Conservation (phyloP, 2,113 vertebrate species). For the Suricata suricatta region DNA sequence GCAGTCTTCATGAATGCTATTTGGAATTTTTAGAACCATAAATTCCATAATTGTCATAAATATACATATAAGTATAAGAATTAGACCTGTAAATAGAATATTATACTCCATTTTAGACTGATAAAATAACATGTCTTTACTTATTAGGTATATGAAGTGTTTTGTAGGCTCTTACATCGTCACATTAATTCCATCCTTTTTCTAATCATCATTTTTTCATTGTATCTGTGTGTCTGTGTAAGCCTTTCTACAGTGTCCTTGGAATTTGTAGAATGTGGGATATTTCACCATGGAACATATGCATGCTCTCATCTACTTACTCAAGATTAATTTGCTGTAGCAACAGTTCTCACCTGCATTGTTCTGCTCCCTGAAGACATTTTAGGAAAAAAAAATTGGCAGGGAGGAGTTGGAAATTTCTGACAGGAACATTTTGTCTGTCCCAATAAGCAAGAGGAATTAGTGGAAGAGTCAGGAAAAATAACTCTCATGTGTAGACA, state of each 20-base stretch:
- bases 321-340: neutral
- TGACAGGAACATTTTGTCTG: neutral
- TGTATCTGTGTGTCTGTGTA: neutral
- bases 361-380: neutral
- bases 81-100: neutral
- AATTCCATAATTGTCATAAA: neutral
- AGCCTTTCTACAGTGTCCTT: neutral
- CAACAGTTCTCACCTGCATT: neutral
- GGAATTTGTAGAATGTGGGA: neutral
- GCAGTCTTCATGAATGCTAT: neutral
- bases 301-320: neutral
- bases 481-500: neutral
- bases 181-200: neutral
- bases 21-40: neutral
- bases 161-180: neutral
- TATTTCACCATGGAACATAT: neutral
- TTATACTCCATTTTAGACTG: neutral
- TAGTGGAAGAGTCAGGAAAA: neutral
- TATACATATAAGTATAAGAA: neutral
- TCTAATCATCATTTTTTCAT: neutral
- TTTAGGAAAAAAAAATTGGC: neutral
- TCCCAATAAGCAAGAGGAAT: neutral
- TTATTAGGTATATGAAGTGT: neutral
- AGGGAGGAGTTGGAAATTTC: neutral
- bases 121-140: neutral